A percentile compares a stretch with the other conserved stretches of the same genome.
Conservation (phyloP, 2,888 invertebrate genomes). For the Oxycera nigricornis region DNA sequence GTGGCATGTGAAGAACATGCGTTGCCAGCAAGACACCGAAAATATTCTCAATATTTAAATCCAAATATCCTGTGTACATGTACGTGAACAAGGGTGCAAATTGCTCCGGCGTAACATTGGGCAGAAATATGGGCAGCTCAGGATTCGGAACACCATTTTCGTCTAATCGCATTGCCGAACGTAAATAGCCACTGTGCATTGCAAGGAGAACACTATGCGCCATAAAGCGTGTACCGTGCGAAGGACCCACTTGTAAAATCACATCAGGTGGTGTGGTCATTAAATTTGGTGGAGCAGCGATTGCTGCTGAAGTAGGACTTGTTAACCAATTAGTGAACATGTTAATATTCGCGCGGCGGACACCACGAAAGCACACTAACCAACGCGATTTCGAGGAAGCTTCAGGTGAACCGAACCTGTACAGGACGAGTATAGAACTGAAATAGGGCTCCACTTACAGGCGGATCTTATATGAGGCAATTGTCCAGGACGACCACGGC, state of each 20-base stretch:
- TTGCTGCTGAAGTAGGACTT: conserved; percentile 53
- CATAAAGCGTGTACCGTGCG: conserved; percentile 70
- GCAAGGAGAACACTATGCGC: conserved; percentile 72
- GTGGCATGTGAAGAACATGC: conserved; percentile 76
- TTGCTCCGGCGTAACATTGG: conserved; percentile 67
- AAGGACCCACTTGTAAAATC: conserved; percentile 69
- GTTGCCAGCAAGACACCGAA: conserved; percentile 75
- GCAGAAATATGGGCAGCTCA: conserved; percentile 61
- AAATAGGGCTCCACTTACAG: conserved; percentile 55
- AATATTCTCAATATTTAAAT: conserved; percentile 73
- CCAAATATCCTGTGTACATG: conserved; percentile 78
- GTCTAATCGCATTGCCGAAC: conserved; percentile 67
- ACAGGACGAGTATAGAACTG: conserved; percentile 59
- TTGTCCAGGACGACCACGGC: conserved; percentile 15
- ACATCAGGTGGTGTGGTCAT: conserved; percentile 67
- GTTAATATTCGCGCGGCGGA: background rate
- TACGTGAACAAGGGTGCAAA: conserved; percentile 74
- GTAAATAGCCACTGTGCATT: conserved; percentile 75
- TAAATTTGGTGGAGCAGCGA: conserved; percentile 42
- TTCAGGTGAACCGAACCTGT: conserved; percentile 47
- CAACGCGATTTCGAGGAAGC: background rate
- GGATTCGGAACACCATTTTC: conserved; percentile 49
- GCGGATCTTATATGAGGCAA: conserved; percentile 58
- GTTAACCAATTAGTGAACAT: conserved; percentile 63
- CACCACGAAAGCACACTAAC: too few species aligned